Conservation (phyloP, 2,888 invertebrate species). For the Ornithoptera alexandrae region DNA sequence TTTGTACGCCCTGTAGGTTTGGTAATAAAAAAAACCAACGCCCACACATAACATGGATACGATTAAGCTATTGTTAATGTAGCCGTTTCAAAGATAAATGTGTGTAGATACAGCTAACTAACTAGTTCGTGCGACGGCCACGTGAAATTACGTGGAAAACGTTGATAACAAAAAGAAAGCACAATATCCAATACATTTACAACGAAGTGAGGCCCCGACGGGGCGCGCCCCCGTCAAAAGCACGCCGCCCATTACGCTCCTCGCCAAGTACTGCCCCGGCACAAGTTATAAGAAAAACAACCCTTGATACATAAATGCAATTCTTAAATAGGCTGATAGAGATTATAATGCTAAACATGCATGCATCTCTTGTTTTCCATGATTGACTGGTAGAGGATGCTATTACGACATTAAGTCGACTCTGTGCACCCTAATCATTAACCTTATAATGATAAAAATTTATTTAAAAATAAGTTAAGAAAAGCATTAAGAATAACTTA, state of each 20-base stretch:
- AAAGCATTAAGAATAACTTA: too few species aligned
- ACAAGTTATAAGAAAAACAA: slow-evolving; percentile 34
- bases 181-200: slow-evolving; percentile 66
- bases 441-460: too few species aligned
- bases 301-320: too few species aligned
- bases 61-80: slow-evolving; percentile 16
- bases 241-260: slow-evolving; percentile 63
- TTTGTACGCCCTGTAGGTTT: too few species aligned
- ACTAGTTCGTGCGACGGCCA: slow-evolving; percentile 31
- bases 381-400: too few species aligned
- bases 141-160: slow-evolving; percentile 43
- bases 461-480: too few species aligned
- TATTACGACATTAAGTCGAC: too few species aligned
- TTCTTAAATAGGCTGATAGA: too few species aligned
- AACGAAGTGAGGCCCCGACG: slow-evolving; percentile 49
- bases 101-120: slow-evolving; percentile 29
- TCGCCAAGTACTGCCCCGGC: slow-evolving; percentile 39
- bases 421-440: too few species aligned
- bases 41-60: slow-evolving; percentile 1
- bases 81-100: slow-evolving; percentile 20
- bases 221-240: slow-evolving; percentile 67
- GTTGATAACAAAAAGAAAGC: slow-evolving; percentile 50
- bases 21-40: slow-evolving; percentile 3
- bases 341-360: too few species aligned
- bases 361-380: too few species aligned